These are phyloP conservation scores for Apamea epomidion DNA, from an alignment of 2,888 invertebrate species.

Conservation along the genomic window DNA sequence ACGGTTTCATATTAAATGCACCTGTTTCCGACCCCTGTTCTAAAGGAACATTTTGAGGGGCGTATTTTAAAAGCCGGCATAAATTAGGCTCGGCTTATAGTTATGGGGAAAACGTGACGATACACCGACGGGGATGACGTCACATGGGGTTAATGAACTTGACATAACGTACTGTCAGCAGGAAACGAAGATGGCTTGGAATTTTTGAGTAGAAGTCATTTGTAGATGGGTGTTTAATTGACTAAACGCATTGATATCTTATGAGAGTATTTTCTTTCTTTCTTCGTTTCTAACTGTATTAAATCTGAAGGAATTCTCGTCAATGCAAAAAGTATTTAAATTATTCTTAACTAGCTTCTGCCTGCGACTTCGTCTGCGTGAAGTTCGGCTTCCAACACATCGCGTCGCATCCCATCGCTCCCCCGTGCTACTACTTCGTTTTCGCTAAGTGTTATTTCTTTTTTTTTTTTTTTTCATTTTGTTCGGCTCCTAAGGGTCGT, in stretches of 20 bases:
- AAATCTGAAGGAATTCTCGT: background rate
- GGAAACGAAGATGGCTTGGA: conserved; percentile 13
- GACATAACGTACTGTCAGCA: conserved; percentile 67
- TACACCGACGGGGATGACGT: conserved; percentile 64
- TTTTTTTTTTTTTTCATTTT: no score
- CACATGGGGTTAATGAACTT: conserved; percentile 77
- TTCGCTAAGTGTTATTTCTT: no score
- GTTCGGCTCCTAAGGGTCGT: no score
- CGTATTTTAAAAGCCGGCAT: conserved; percentile 54
- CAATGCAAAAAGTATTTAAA: background rate
- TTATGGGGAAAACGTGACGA: conserved; percentile 61
- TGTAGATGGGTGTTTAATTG: background rate
- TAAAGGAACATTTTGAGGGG: conserved; percentile 44
- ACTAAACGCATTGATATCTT: background rate
- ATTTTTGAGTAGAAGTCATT: background rate
- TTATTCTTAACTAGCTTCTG: background rate
- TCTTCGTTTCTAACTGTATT: background rate
- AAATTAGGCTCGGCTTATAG: conserved; percentile 54
- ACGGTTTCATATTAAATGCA: conserved; percentile 50
- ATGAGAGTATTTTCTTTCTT: background rate
- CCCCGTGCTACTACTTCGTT: no score
- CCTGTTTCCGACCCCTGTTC: conserved; percentile 34
- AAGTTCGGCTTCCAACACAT: no score
- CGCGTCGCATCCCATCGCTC: no score
- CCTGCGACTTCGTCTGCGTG: no score